Conservation (phyloP, 1,140 invertebrate species). For the Teleogryllus occipitalis region DNA sequence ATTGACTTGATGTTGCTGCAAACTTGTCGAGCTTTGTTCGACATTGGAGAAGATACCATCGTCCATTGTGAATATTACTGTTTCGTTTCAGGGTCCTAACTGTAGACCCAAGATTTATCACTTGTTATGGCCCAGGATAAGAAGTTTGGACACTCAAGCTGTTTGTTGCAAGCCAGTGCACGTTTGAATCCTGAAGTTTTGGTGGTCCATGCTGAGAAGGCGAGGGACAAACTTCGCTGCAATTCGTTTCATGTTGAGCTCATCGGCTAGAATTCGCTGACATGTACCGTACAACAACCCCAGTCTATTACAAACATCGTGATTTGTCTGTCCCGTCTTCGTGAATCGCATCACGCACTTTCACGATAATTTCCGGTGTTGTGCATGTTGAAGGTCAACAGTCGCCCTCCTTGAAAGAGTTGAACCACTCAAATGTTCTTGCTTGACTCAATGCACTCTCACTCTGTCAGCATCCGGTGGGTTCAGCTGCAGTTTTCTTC, state of each 20-base stretch:
- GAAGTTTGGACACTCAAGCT: neutral
- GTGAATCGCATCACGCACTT: neutral
- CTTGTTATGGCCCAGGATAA: neutral
- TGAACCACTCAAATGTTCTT: neutral
- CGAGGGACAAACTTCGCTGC: constrained; percentile 10
- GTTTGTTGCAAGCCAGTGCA: neutral
- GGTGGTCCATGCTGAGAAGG: neutral
- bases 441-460: neutral
- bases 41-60: neutral
- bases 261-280: neutral
- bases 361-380: neutral
- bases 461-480: neutral
- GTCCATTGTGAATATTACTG: neutral
- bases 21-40: neutral
- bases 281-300: neutral
- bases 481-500: neutral
- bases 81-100: neutral
- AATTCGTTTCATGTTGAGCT: neutral
- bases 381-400: neutral
- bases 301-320: neutral
- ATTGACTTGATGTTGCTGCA: neutral
- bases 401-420: neutral
- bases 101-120: neutral
- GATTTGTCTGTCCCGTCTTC: neutral
- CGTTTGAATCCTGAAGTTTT: neutral